phyloP scores from a whole-genome alignment of 2,888 invertebrate species.

The Myopa testacea region DNA sequence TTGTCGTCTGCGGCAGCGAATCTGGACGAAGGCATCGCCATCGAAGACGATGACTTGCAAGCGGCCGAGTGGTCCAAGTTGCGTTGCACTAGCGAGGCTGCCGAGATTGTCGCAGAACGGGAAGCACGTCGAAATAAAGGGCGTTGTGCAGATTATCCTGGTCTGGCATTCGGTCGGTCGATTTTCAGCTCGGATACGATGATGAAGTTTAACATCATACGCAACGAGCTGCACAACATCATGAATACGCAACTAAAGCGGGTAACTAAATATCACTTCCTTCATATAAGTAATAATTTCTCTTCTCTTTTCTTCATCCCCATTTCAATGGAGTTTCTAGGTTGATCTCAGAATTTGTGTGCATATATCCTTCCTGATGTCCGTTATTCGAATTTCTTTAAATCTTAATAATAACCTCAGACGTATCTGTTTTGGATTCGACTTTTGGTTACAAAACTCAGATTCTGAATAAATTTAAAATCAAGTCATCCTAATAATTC shows the following conservation, averaged over 20 bases:
- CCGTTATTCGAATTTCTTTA: constrained; percentile 28
- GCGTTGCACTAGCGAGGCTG: constrained; percentile 88
- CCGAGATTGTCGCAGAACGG: constrained; percentile 88
- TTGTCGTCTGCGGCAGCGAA: constrained; percentile 48
- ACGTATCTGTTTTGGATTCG: no score
- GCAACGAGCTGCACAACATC: constrained; percentile 97
- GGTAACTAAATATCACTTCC: constrained; percentile 73
- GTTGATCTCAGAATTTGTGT: neutral
- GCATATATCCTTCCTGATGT: neutral
- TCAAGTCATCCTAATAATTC: no score
- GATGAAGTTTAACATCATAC: constrained; percentile 97
- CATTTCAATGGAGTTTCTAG: constrained; percentile 1
- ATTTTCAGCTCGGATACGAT: constrained; percentile 96
- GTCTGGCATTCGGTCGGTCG: constrained; percentile 89
- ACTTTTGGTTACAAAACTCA: no score
- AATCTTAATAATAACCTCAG: constrained; percentile 15
- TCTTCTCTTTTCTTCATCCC: constrained; percentile 6
- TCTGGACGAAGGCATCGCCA: constrained; percentile 71
- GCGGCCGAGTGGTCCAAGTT: constrained; percentile 84
- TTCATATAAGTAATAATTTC: neutral
- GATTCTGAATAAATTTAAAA: no score
- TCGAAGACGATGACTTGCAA: constrained; percentile 80
- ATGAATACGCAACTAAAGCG: constrained; percentile 95
- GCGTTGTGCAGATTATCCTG: constrained; percentile 92
- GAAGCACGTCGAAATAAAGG: constrained; percentile 80